Conservation (phyloP, 2,113 vertebrate genomes). For the Pterocles burchelli region DNA sequence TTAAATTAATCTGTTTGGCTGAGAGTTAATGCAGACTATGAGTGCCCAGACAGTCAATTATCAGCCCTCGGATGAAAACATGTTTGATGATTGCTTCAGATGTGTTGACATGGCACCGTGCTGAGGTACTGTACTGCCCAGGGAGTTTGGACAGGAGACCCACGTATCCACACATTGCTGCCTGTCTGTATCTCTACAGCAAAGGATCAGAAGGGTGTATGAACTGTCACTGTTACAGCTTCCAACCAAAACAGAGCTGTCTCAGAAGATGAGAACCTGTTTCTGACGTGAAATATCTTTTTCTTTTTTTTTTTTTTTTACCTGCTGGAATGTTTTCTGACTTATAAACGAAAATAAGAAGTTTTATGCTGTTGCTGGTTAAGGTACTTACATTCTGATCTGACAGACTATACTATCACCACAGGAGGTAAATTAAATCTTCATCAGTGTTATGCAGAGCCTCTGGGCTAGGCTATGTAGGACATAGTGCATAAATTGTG, state of each 20-base stretch:
- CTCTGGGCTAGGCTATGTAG: background rate
- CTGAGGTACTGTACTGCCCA: background rate
- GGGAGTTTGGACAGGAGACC: background rate
- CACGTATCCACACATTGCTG: rapidly evolving
- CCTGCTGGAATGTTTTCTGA: background rate
- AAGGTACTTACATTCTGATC: slow-evolving; percentile 26
- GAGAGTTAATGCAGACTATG: background rate
- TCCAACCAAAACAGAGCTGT: background rate
- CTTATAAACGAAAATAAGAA: slow-evolving; percentile 27
- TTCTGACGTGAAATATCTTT: background rate
- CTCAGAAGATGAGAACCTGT: background rate
- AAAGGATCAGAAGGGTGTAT: background rate
- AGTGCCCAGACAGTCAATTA: background rate
- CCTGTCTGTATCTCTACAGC: background rate
- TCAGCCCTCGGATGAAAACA: background rate
- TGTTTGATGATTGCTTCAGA: background rate
- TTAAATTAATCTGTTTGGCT: background rate
- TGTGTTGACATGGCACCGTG: rapidly evolving
- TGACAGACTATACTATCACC: background rate
- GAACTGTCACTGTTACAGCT: background rate
- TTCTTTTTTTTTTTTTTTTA: background rate
- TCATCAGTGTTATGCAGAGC: slow-evolving; percentile 15
- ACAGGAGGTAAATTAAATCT: slow-evolving; percentile 43
- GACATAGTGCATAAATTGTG: background rate
- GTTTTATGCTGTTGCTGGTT: slow-evolving; percentile 37